Evolutionary conservation across 2,888 invertebrate species (phyloP).

Genomic region (Elegia similella): DNA sequence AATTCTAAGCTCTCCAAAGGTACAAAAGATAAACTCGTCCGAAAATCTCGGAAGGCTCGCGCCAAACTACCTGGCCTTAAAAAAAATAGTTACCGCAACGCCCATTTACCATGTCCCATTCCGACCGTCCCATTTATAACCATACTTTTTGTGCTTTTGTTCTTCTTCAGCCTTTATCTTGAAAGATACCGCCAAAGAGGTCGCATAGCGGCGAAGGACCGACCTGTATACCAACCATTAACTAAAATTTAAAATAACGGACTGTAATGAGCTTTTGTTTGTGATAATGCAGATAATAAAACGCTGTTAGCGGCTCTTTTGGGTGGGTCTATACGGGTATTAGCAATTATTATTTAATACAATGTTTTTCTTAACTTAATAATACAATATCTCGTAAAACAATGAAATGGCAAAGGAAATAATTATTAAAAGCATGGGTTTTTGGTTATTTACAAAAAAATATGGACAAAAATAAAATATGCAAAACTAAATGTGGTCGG

Average conservation of each 20-base stretch:
- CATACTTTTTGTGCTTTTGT: conserved; percentile 51
- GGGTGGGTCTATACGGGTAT: not conserved
- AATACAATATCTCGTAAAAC: too few relatives aligned
- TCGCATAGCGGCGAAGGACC: conserved; percentile 21
- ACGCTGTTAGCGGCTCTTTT: conserved; percentile 22
- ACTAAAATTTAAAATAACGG: conserved; percentile 16
- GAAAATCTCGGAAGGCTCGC: conserved; percentile 40
- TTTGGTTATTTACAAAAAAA: too few relatives aligned
- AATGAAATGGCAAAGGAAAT: too few relatives aligned
- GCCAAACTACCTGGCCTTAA: conserved; percentile 51
- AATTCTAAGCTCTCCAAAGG: conserved; percentile 19
- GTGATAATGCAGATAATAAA: conserved; percentile 21
- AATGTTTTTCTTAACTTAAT: not conserved
- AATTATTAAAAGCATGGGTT: too few relatives aligned
- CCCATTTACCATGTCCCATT: conserved; percentile 52
- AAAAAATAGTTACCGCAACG: conserved; percentile 50
- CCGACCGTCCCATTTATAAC: conserved; percentile 61
- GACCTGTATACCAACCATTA: conserved; percentile 4
- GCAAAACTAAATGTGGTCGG: too few relatives aligned
- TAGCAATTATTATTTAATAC: not conserved
- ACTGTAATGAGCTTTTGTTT: conserved; percentile 28
- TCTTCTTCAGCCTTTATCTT: conserved; percentile 40
- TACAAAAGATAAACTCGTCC: conserved; percentile 35
- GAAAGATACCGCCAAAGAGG: conserved; percentile 47
- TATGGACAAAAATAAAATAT: too few relatives aligned